A percentile compares a stretch with the other conserved stretches of the same genome.
Conservation (phyloP, 2,888 invertebrate genomes). For the Adelphocoris suturalis region DNA sequence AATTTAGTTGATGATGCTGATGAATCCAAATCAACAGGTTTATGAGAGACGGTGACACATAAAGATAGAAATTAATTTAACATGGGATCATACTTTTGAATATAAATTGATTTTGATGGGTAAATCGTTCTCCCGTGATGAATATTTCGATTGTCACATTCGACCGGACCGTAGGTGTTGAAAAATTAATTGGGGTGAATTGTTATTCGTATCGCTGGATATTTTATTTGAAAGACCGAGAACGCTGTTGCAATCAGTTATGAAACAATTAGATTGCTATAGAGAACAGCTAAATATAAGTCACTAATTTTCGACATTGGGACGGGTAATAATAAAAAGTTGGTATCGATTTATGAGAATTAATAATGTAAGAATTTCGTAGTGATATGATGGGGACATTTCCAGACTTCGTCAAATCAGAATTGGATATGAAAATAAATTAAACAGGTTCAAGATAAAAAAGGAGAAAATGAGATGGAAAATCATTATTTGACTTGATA, state of each 20-base stretch:
- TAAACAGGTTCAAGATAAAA: no score
- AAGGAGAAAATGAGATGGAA: no score
- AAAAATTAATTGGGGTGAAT: background rate
- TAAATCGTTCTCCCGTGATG: background rate
- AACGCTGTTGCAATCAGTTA: background rate
- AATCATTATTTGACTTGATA: no score
- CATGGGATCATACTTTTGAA: constrained; percentile 25
- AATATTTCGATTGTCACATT: constrained; percentile 9
- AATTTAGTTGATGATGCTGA: constrained; percentile 5
- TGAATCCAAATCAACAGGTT: constrained; percentile 20
- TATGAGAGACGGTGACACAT: background rate
- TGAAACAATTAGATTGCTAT: background rate
- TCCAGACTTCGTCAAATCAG: no score
- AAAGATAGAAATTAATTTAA: background rate
- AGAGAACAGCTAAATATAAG: background rate
- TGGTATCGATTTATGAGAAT: no score
- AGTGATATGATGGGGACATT: no score
- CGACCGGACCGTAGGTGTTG: background rate
- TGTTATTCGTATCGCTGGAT: background rate
- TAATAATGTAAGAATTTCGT: no score
- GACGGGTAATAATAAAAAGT: no score
- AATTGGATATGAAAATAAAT: no score
- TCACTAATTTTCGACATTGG: no score
- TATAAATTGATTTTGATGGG: constrained; percentile 20
- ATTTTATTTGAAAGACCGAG: background rate